Base-by-base conservation (phyloP, 2,888 invertebrate genomes). In the Eristalinus sepulchralis region DNA sequence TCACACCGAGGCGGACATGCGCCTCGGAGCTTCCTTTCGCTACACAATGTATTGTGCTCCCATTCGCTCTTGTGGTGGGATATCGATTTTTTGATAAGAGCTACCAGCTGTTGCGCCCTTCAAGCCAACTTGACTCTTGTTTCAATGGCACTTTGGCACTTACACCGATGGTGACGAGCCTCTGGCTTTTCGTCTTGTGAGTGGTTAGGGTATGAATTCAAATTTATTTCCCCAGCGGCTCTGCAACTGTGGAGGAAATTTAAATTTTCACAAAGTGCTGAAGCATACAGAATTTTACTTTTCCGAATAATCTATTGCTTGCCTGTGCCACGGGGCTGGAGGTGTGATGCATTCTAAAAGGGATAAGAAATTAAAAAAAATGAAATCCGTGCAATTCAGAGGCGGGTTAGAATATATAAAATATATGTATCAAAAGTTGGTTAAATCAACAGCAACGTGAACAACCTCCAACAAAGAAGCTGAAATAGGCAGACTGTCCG, bases 91-190 rank as follows among this genome's bases (percentile, higher is more conserved):
- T 55, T 85, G 85, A 85, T 85, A 82, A 85, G 53, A 64, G 9
- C n/a, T 36, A 68, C 82, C 85, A 85, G 82, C 85, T 85, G 85
- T 85, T 85, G 85, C 85, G 73, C 73, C 53, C 62, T 72, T n/a
- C 13, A 47, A 47, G n/a, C 47, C 47, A 17, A 73, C 68, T 83
- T 79, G 63, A 60, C 33, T 63, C 57, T 79, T 9, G n/a, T 22
- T 67, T 20, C 53, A 31, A 11, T 9, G 31, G 53, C 60, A 62
- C 6, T 22, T 31, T 9, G 31, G 53, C 60, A 62, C 6, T 22
- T 31, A 60, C 20, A 22, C 17, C 31, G 31, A 33, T 10, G 31
- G 55, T 10, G 33, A 76, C 31, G 31, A 6, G 20, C 5, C 34
- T 68, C 60, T 70, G 17, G 17, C 33, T 27, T 70, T 57, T 22